Base-by-base conservation (phyloP, 1,140 invertebrate genomes). In the Habropoda laboriosa region DNA sequence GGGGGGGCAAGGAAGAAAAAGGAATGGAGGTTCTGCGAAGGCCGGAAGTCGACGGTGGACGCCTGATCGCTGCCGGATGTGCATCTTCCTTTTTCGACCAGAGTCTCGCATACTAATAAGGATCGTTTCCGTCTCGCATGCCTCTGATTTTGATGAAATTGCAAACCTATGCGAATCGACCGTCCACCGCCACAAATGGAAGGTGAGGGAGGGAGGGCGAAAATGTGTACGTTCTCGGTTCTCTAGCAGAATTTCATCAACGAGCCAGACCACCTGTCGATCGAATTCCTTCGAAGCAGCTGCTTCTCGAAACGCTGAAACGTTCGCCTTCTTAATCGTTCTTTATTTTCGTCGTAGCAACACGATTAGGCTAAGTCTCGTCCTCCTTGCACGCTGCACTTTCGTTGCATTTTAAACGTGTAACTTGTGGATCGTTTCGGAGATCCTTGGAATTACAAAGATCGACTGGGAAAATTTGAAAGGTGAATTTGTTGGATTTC, bases 21-120 rank as follows among this genome's bases (percentile, higher is more conserved):
- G 75, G 67, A 76, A 81, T 55, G 63, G 81, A 81, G 70, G 79
- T 87, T 87, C 86, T 82, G 66, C 86, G 86, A 87, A 87, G 79
- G 85, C 74, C 82, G 86, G 85, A 87, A 87, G 85, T 78, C 81
- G 85, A 73, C 38, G 80, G 83, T 80, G 78, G 86, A 84, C 86
- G 81, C 64, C 73, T 72, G 86, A 85, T 87, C 82, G 86, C 76
- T 81, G 67, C 80, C 86, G 86, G 86, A 87, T 83, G 86, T 87
- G 80, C 80, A 87, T 85, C 80, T 87, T 87, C 82, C 80, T 80
- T 75, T 71, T 73, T 76, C 72, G 72, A 76, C 72, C 42, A 38
- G 73, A 78, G 73, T 66, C 79, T 86, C 68, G 86, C 82, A 87
- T 87, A 85, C 82, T 87, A 86, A 87, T 64, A 71, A 38, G 68